Conservation (phyloP, 2,797 vertebrate species). For the Myotis pilosus region DNA sequence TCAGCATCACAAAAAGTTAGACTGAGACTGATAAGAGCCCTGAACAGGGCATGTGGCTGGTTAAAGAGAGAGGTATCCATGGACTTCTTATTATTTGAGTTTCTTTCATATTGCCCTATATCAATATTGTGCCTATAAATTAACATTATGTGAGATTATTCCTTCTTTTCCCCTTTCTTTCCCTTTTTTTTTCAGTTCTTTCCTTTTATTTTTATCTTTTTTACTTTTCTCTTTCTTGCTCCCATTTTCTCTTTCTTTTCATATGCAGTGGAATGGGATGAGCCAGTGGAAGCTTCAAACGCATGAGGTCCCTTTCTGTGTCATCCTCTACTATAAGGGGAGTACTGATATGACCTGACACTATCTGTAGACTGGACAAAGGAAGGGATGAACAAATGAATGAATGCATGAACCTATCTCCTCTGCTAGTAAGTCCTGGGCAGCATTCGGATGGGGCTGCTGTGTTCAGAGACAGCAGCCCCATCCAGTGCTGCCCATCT, state of each 20-base stretch:
- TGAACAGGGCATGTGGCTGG: rapidly evolving
- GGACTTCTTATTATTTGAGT: background rate
- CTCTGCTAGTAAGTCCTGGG: background rate
- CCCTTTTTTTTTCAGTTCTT: too few species aligned
- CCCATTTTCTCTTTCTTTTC: background rate
- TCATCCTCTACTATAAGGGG: background rate
- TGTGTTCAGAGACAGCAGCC: background rate
- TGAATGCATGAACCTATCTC: background rate
- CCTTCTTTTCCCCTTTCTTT: rapidly evolving
- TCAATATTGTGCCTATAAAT: background rate
- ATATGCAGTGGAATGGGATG: background rate
- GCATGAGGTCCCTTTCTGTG: background rate
- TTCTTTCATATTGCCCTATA: background rate
- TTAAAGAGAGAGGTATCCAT: background rate
- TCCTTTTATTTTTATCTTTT: background rate
- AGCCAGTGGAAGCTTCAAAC: background rate
- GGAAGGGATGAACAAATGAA: background rate
- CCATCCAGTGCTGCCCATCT: background rate
- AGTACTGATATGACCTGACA: background rate
- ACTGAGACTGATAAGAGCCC: background rate
- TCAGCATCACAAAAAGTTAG: background rate
- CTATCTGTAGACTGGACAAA: background rate
- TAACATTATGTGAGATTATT: background rate
- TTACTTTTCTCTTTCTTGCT: background rate
- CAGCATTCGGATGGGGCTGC: background rate